Evolutionary conservation across 2,797 vertebrate genomes (phyloP).

Genomic region (Philypnodon macrostomus): DNA sequence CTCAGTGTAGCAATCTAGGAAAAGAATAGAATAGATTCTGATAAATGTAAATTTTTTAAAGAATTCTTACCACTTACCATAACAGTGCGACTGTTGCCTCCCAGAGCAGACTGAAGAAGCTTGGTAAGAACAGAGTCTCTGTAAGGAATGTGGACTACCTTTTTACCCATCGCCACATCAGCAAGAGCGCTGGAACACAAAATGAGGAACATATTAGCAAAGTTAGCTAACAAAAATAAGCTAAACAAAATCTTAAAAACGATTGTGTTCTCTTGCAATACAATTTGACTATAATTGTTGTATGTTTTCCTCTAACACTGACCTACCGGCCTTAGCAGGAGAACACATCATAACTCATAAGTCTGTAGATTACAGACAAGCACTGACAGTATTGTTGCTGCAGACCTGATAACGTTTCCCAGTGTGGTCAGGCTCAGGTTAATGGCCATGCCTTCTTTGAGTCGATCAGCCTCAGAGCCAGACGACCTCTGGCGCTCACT

Average conservation of each 20-base stretch:
- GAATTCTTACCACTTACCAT: conserved; percentile 83
- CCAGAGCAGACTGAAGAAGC: conserved; percentile 86
- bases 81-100: conserved; percentile 89
- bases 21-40: background rate
- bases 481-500: conserved; percentile 85
- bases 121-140: conserved; percentile 88
- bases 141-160: conserved; percentile 83
- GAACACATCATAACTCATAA: no score
- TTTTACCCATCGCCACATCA: conserved; percentile 81
- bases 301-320: no score
- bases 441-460: conserved; percentile 85
- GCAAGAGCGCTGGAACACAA: conserved; percentile 76
- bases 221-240: background rate
- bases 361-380: no score
- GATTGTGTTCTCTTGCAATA: no score
- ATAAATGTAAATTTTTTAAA: background rate
- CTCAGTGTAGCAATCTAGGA: conserved; percentile 84
- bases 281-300: no score
- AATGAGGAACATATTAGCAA: background rate
- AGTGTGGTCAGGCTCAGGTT: conserved; percentile 88
- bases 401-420: conserved; percentile 89
- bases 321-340: no score
- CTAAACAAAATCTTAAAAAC: no score
- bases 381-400: no score
- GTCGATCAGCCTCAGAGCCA: conserved; percentile 84